phyloP scores from a whole-genome alignment of 2,888 invertebrate species.

The Nezara viridula region DNA sequence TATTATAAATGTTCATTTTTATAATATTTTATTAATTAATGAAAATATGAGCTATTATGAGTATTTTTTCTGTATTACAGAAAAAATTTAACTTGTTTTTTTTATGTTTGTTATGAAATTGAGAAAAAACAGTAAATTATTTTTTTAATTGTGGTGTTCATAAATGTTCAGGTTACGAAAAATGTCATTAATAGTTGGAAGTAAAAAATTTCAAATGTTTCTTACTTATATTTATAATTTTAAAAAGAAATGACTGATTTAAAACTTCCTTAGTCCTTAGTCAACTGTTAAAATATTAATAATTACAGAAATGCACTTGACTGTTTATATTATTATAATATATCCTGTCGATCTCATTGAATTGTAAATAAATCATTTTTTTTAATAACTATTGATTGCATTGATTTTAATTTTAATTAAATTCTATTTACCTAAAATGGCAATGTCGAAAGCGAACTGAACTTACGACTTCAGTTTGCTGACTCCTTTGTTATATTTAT shows the following conservation, averaged over 20 bases:
- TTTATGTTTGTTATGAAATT: neutral
- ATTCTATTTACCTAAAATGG: too few species aligned
- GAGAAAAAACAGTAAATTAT: neutral
- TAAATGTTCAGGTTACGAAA: neutral
- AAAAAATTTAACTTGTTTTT: neutral
- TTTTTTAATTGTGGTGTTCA: neutral
- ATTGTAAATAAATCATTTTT: constrained; percentile 2
- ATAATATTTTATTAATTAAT: neutral
- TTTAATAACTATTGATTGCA: neutral
- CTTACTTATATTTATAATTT: too few species aligned
- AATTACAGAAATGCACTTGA: too few species aligned
- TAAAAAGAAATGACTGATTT: neutral
- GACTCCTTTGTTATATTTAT: too few species aligned
- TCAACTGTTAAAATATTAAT: neutral
- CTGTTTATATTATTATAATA: neutral
- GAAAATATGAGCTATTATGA: neutral
- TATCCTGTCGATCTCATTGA: neutral
- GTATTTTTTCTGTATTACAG: neutral
- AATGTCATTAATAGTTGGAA: neutral
- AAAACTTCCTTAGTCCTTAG: neutral
- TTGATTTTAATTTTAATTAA: too few species aligned
- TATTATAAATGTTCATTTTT: neutral
- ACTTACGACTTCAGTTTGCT: too few species aligned
- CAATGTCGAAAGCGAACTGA: too few species aligned
- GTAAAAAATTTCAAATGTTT: too few species aligned